Percentiles rank a stretch among this genome's conserved stretches.
These are phyloP conservation scores for Panurus biarmicus DNA, from an alignment of 2,113 vertebrate genomes.

Conservation along the genomic window DNA sequence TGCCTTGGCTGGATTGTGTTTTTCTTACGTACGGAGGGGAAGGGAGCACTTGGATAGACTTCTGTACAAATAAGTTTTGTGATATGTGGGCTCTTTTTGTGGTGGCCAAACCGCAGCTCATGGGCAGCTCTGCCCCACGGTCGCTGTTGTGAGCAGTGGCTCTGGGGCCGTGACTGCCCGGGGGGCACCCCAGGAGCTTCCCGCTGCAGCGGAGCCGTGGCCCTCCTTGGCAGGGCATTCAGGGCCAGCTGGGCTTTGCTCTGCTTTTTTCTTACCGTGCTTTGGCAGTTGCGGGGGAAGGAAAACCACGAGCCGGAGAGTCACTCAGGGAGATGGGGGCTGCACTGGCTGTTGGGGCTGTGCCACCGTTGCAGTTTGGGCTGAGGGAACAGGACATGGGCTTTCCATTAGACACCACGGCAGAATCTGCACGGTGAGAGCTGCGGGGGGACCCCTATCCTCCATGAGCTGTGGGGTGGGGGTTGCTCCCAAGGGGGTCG, in stretches of 20 bases:
- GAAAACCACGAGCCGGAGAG: background rate
- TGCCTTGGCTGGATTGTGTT: background rate
- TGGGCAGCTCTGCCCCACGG: background rate
- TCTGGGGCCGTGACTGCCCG: rapidly evolving
- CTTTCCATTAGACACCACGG: background rate
- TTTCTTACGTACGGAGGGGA: background rate
- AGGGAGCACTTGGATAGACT: background rate
- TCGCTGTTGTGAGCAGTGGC: rapidly evolving
- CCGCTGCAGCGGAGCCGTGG: rapidly evolving
- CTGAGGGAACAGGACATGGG: rapidly evolving
- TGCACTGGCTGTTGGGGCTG: background rate
- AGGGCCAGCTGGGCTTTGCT: background rate
- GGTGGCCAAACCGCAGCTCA: background rate
- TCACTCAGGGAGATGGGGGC: background rate
- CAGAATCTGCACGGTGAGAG: rapidly evolving
- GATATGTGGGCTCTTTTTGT: background rate
- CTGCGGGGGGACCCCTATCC: background rate
- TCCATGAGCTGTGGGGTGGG: rapidly evolving
- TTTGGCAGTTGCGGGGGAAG: background rate
- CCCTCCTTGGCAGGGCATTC: background rate
- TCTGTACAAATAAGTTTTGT: background rate
- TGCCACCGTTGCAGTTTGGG: rapidly evolving
- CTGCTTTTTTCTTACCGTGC: background rate
- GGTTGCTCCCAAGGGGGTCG: background rate
- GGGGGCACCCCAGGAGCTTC: background rate